These are phyloP conservation scores for Etheostoma spectabile DNA, from an alignment of 2,113 vertebrate genomes.

Conservation along the genomic window DNA sequence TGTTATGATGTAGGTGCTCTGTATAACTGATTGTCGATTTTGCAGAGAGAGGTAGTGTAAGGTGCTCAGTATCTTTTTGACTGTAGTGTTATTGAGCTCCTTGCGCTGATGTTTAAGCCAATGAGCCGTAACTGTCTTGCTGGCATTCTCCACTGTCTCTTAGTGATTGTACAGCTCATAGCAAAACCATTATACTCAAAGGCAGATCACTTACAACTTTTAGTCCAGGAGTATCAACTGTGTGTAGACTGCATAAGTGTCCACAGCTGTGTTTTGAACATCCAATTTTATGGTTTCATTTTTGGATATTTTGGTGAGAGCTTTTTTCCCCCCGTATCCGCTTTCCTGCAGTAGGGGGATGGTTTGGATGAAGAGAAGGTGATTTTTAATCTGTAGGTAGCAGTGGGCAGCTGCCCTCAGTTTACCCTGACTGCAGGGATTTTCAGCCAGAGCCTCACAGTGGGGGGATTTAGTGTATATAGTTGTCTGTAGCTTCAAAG, in stretches of 20 bases:
- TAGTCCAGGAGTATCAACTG: constrained; percentile 37
- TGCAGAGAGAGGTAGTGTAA: constrained; percentile 43
- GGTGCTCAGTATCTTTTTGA: constrained; percentile 44
- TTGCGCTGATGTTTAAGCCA: constrained; percentile 58
- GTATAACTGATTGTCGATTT: constrained; percentile 64
- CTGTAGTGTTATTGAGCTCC: constrained; percentile 48
- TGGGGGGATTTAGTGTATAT: constrained; percentile 13
- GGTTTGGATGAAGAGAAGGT: constrained; percentile 38
- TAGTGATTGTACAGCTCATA: constrained; percentile 42
- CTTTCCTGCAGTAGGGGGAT: constrained; percentile 42
- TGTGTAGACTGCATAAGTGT: constrained; percentile 51
- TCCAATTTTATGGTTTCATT: constrained; percentile 37
- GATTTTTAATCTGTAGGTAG: constrained; percentile 48
- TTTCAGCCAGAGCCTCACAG: constrained; percentile 36
- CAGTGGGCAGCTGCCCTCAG: constrained; percentile 51
- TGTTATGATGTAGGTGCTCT: constrained; percentile 50
- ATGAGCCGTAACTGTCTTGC: constrained; percentile 63
- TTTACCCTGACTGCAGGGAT: constrained; percentile 56
- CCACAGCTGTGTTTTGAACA: constrained; percentile 53
- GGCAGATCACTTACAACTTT: constrained; percentile 39
- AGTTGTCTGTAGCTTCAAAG: constrained; percentile 21
- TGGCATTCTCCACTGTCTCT: constrained; percentile 30
- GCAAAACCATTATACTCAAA: constrained; percentile 42
- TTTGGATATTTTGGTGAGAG: constrained; percentile 8
- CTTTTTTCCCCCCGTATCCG: neutral